These are phyloP conservation scores for Tadarida brasiliensis DNA, from an alignment of 2,797 vertebrate species.

Conservation along the genomic window DNA sequence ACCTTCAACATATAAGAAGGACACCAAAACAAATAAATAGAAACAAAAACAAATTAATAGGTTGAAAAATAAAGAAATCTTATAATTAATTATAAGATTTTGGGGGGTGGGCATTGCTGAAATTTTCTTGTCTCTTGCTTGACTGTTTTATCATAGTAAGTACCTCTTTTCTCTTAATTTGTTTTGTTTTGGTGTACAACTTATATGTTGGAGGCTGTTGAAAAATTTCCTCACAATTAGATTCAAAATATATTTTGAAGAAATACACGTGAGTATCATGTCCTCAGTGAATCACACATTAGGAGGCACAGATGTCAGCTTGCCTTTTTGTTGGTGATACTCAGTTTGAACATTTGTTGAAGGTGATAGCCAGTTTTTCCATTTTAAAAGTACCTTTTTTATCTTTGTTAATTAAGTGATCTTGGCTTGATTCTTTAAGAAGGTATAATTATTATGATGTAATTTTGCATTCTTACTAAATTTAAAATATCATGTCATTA, in stretches of 20 bases:
- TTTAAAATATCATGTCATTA: not conserved
- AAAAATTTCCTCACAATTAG: conserved; percentile 4
- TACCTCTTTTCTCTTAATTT: not conserved
- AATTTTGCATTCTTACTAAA: conserved; percentile 9
- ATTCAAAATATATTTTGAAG: not conserved
- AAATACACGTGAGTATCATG: not conserved
- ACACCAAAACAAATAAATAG: not conserved
- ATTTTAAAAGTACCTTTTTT: conserved; percentile 35
- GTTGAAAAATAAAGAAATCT: not conserved
- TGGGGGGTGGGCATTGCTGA: not conserved
- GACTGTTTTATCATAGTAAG: not conserved
- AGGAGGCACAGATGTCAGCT: not conserved
- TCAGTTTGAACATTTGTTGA: not conserved
- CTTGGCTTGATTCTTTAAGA: conserved; percentile 6
- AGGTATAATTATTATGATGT: not conserved
- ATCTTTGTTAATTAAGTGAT: conserved; percentile 29
- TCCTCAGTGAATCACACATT: not conserved
- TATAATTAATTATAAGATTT: not conserved
- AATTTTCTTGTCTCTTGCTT: not conserved
- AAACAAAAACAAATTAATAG: not conserved
- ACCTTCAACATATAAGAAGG: not conserved
- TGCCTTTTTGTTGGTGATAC: not conserved
- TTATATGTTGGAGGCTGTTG: not conserved
- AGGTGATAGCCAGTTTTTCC: conserved; percentile 12
- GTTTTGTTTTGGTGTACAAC: not conserved